Evolutionary conservation across 2,113 vertebrate genomes (phyloP), one percentile per base, ranked within the genome.

Genomic region (Heterotis niloticus): DNA sequence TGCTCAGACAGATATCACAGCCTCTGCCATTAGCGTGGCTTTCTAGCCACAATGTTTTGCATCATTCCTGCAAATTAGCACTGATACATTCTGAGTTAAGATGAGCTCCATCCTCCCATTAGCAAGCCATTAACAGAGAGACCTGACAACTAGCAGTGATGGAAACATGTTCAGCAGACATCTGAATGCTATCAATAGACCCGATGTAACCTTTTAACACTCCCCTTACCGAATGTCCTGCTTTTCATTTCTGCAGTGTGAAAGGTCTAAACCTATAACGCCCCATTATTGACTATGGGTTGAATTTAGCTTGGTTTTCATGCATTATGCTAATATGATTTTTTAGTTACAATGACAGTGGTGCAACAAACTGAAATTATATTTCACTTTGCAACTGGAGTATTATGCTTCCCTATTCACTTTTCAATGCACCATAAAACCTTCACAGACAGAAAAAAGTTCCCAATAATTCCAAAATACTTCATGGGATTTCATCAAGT

Each of bases 61-160:
- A 29, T 69, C 57, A 65, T 59, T 78, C 18, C 52, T 29, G 62
- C 69, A 73, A 72, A 81, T 78, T 81, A 78, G 59, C 68, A 54
- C 51, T 34, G 13, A 74, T 23, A 20, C 44, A 14, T n/a, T 75
- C 52, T 28, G 56, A 24, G 77, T 79, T 59, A 81, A 75, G 57
- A 67, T 75, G 64, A 34, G 44, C 70, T 24, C 56, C 34, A 11
- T 59, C 70, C 20, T 9, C 13, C 71, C 65, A 81, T 75, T 70
- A 76, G 54, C 71, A 62, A n/a, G 34, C 17, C 71, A 66, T 52
- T 62, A 11, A 59, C 65, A 69, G 60, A 70, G 65, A 2, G 64
- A 64, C 44, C 72, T 52, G 29, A 64, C 77, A 64, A n/a, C 54
- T 82, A 82, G 72, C 59, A 14, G 72, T 79, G 70, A 75, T 79